Evolutionary conservation across 2,113 vertebrate genomes (phyloP).

Genomic region (Ctenodactylus gundi): DNA sequence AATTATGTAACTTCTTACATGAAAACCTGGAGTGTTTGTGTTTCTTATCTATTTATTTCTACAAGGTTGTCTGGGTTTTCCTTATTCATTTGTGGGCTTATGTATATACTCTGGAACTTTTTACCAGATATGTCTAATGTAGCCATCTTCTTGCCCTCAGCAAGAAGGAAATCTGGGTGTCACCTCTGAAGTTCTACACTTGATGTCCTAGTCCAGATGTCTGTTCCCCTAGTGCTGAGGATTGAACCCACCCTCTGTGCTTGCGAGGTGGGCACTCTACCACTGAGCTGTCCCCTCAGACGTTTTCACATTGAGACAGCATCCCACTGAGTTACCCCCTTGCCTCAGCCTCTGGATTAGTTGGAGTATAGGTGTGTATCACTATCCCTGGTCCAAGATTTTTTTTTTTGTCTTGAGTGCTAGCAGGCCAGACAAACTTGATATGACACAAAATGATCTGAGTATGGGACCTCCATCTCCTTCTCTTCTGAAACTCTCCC

Average conservation of each 20-base stretch:
- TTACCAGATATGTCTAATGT: neutral
- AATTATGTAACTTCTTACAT: neutral
- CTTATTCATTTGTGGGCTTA: neutral
- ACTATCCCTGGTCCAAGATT: neutral
- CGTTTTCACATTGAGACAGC: neutral
- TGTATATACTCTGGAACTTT: neutral
- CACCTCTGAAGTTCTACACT: neutral
- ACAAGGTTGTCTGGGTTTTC: neutral
- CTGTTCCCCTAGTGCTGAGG: neutral
- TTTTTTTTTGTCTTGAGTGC: neutral
- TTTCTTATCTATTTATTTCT: neutral
- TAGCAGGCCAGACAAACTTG: neutral
- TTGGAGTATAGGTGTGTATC: neutral
- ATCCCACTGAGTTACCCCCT: neutral
- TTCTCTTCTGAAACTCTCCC: neutral
- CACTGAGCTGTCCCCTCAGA: neutral
- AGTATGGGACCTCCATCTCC: neutral
- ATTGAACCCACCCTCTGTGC: neutral
- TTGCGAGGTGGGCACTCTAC: neutral
- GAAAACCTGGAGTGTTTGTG: neutral
- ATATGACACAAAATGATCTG: neutral
- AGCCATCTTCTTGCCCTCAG: neutral
- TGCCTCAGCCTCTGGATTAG: neutral
- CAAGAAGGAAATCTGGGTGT: neutral
- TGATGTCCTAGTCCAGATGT: neutral